A percentile compares a stretch with the other conserved stretches of the same genome.
phyloP scores from a whole-genome alignment of 2,888 invertebrate genomes.

The Conus canariensis region DNA sequence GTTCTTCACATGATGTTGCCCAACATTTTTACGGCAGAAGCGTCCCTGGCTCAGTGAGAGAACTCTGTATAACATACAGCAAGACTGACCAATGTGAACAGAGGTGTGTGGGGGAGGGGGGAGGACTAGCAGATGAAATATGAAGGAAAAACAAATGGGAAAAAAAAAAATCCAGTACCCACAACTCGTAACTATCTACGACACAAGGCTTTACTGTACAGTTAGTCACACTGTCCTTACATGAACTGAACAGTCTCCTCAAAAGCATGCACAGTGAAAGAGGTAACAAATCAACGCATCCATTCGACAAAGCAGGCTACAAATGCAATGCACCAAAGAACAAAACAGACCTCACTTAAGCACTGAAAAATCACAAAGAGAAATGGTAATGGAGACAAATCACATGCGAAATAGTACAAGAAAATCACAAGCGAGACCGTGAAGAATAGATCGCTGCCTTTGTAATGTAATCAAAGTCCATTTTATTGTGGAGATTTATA shows the following conservation, averaged over 20 bases:
- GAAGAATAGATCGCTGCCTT: slow-evolving; percentile 31
- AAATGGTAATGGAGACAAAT: background rate
- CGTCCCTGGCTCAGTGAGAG: background rate
- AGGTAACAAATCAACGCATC: background rate
- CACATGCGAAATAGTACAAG: too few relatives aligned
- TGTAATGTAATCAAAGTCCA: background rate
- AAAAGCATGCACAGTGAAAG: background rate
- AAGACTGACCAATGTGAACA: too few relatives aligned
- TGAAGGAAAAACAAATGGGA: background rate
- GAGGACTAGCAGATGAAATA: too few relatives aligned
- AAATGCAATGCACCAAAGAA: background rate
- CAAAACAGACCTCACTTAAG: background rate
- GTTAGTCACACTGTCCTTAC: background rate
- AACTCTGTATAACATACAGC: too few relatives aligned
- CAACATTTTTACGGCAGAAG: background rate
- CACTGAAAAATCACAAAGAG: background rate
- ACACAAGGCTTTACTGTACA: background rate
- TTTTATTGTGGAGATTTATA: background rate
- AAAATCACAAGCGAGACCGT: slow-evolving; percentile 4
- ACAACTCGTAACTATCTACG: background rate
- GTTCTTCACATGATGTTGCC: too few relatives aligned
- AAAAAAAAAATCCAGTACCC: background rate
- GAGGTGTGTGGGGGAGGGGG: too few relatives aligned
- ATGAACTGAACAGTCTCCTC: background rate
- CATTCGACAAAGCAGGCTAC: too few relatives aligned